Conservation (phyloP, 2,888 invertebrate species). For the Eupeodes latifasciatus region DNA sequence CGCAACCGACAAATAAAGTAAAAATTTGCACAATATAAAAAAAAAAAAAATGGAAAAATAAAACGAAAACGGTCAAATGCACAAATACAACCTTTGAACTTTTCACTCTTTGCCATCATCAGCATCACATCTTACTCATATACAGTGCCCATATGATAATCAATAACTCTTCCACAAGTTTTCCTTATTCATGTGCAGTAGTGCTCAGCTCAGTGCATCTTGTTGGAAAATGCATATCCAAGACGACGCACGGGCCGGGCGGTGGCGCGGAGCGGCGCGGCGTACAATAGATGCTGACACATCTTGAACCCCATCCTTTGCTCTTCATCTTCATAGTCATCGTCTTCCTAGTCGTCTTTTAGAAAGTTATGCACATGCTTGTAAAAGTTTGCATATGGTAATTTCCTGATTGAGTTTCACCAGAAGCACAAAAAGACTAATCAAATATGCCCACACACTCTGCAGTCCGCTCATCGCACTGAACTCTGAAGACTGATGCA, state of each 20-base stretch:
- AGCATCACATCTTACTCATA: not conserved
- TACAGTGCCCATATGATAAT: slow-evolving; percentile 17
- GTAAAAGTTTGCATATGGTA: slow-evolving; percentile 63
- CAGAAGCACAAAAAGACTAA: slow-evolving; percentile 41
- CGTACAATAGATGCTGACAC: slow-evolving; percentile 42
- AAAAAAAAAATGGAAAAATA: not conserved
- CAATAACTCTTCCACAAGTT: slow-evolving; percentile 46
- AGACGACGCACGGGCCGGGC: not conserved
- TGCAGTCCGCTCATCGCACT: not conserved
- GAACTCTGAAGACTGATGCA: not conserved
- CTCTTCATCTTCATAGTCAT: not conserved
- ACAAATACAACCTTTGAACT: slow-evolving; percentile 45
- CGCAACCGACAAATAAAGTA: not conserved
- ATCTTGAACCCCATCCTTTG: slow-evolving; percentile 22
- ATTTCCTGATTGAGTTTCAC: slow-evolving; percentile 67
- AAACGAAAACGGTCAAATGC: slow-evolving; percentile 18
- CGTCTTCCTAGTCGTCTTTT: not conserved
- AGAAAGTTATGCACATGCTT: slow-evolving; percentile 38
- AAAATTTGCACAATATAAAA: not conserved
- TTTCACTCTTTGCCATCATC: slow-evolving; percentile 7
- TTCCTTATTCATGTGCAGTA: slow-evolving; percentile 6
- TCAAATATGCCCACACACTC: slow-evolving; percentile 22
- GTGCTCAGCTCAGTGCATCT: slow-evolving; percentile 12
- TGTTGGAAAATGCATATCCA: slow-evolving; percentile 12
- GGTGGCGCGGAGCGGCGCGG: too few relatives aligned